Evolutionary conservation across 2,888 invertebrate species (phyloP).

Genomic region (Sminthurides aquaticus): DNA sequence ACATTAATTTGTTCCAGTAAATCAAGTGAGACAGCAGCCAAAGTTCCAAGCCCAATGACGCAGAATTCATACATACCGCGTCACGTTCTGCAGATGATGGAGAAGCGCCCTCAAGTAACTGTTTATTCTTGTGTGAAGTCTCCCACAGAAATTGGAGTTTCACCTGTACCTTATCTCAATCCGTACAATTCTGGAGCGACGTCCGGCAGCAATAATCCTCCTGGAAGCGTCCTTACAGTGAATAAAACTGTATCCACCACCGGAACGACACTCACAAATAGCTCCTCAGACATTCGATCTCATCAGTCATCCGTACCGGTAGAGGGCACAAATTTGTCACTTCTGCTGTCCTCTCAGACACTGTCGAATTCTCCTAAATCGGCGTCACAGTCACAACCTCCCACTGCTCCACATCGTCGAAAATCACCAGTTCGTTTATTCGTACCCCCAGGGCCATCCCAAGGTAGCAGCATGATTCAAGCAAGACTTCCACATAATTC

Average conservation of each 20-base stretch:
- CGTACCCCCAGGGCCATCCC: background rate
- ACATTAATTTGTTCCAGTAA: background rate
- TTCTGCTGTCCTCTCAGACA: too few relatives aligned
- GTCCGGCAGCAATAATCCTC: background rate
- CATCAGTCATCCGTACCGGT: too few relatives aligned
- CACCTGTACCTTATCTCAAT: too few relatives aligned
- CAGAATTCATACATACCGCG: constrained; percentile 7
- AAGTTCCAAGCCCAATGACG: background rate
- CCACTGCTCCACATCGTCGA: background rate
- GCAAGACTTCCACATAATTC: constrained; percentile 16
- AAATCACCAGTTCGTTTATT: background rate
- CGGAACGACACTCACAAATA: background rate
- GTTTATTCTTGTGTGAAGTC: constrained; percentile 11
- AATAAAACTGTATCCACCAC: background rate
- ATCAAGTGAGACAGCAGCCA: background rate
- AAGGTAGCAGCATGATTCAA: constrained; percentile 1
- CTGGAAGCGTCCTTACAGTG: background rate
- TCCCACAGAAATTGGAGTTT: too few relatives aligned
- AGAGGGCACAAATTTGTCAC: background rate
- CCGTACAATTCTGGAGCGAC: background rate
- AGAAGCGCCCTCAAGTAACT: constrained; percentile 17
- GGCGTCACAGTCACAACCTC: background rate
- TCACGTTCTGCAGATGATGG: constrained; percentile 20
- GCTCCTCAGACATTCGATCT: too few relatives aligned
- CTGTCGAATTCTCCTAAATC: background rate